Conservation (phyloP, 1,140 invertebrate species). For the Ooceraea biroi region DNA sequence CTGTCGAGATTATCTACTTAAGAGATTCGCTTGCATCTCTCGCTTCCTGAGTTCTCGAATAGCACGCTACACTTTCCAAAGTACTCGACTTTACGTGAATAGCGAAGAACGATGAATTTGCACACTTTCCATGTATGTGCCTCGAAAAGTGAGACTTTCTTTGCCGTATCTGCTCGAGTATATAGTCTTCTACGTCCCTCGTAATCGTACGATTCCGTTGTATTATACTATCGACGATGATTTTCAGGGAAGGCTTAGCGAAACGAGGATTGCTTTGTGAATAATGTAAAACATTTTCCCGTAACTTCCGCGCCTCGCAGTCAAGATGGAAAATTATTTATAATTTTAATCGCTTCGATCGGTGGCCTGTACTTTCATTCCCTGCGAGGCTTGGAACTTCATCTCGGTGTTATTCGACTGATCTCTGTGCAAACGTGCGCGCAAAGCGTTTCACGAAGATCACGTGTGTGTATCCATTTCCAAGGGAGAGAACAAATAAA, state of each 20-base stretch:
- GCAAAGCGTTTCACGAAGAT: conserved; percentile 44
- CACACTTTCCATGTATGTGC: conserved; percentile 50
- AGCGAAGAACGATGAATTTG: conserved; percentile 35
- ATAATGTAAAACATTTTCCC: conserved; percentile 48
- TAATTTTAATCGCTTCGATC: conserved; percentile 44
- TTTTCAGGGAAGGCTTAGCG: conserved; percentile 55
- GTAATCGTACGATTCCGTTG: conserved; percentile 47
- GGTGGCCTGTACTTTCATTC: conserved; percentile 54
- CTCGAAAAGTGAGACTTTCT: conserved; percentile 51
- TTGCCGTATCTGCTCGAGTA: conserved; percentile 28
- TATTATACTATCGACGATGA: conserved; percentile 45
- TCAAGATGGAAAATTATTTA: conserved; percentile 28
- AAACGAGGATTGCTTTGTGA: conserved; percentile 54
- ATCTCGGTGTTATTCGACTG: conserved; percentile 53
- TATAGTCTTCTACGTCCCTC: conserved; percentile 48
- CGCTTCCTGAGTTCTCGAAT: conserved; percentile 13
- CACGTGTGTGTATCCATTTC: conserved; percentile 60
- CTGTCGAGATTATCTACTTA: neutral
- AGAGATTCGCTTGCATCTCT: conserved; percentile 6
- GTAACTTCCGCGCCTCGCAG: conserved; percentile 46
- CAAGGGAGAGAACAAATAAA: conserved; percentile 68
- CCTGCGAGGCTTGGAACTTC: conserved; percentile 21
- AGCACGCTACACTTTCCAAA: conserved; percentile 12
- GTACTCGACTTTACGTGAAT: conserved; percentile 11
- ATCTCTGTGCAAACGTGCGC: conserved; percentile 57